A percentile compares a stretch with the other conserved stretches of the same genome.
These are phyloP conservation scores for Sitodiplosis mosellana DNA, from an alignment of 1,140 invertebrate genomes.

Conservation along the genomic window DNA sequence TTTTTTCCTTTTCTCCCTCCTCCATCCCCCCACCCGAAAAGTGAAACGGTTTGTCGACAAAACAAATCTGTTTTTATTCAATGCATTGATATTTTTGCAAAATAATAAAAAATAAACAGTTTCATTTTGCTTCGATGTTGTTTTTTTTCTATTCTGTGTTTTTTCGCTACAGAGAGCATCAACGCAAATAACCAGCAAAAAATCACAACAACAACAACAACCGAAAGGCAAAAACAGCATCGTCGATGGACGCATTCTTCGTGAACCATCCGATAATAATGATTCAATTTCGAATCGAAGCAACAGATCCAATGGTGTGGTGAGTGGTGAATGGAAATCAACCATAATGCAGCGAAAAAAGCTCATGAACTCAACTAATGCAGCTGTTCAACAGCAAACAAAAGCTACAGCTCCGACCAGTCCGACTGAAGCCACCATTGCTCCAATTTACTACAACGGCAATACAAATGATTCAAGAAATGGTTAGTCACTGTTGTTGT, in stretches of 20 bases:
- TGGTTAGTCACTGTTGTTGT: not conserved
- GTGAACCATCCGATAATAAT: not conserved
- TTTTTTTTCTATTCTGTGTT: too few species aligned
- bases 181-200: too few species aligned
- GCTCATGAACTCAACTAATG: not conserved
- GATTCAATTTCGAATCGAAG: not conserved
- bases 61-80: too few species aligned
- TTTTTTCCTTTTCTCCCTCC: too few species aligned
- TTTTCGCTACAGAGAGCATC: too few species aligned
- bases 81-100: too few species aligned
- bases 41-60: too few species aligned
- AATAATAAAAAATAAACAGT: too few species aligned
- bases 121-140: too few species aligned
- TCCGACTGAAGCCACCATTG: not conserved
- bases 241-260: not conserved
- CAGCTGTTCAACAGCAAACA: not conserved
- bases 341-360: not conserved
- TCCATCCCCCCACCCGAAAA: too few species aligned
- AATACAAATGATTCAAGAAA: not conserved
- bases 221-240: not conserved
- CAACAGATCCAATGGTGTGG: not conserved
- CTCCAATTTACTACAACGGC: slow-evolving; percentile 1
- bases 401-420: not conserved
- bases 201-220: not conserved
- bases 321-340: not conserved